Percentiles rank a stretch among this genome's conserved stretches.
Conservation (phyloP, 2,113 vertebrate species). For the Sturnus vulgaris region DNA sequence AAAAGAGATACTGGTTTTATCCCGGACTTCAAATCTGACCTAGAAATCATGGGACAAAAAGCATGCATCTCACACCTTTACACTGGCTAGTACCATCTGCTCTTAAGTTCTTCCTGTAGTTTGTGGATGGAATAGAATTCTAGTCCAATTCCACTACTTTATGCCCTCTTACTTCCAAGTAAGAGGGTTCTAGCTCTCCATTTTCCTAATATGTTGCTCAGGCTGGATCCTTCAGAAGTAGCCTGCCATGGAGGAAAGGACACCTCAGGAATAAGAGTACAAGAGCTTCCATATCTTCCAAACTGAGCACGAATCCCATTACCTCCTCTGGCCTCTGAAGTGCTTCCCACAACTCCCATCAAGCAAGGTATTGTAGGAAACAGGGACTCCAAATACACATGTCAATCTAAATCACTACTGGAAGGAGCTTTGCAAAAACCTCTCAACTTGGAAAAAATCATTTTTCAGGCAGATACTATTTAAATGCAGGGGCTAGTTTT, state of each 20-base stretch:
- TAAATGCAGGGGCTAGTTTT: neutral
- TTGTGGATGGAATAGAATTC: neutral
- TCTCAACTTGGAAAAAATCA: neutral
- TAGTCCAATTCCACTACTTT: neutral
- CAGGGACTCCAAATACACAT: neutral
- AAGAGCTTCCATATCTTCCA: neutral
- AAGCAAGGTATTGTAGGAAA: neutral
- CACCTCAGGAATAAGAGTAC: neutral
- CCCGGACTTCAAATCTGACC: neutral
- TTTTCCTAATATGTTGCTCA: neutral
- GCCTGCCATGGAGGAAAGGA: neutral
- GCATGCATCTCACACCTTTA: neutral
- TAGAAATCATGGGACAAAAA: neutral
- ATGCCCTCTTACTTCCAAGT: neutral
- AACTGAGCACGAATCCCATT: neutral
- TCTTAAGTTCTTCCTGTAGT: neutral
- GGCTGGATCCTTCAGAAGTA: neutral
- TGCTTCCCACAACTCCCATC: neutral
- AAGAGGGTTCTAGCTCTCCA: neutral
- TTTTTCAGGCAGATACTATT: neutral
- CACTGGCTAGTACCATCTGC: neutral
- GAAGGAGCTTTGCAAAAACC: neutral
- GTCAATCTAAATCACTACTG: neutral
- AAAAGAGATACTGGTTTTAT: neutral
- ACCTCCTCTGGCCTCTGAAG: neutral